Conservation (phyloP, 2,888 invertebrate genomes). For the Drosophila tanythrix region DNA sequence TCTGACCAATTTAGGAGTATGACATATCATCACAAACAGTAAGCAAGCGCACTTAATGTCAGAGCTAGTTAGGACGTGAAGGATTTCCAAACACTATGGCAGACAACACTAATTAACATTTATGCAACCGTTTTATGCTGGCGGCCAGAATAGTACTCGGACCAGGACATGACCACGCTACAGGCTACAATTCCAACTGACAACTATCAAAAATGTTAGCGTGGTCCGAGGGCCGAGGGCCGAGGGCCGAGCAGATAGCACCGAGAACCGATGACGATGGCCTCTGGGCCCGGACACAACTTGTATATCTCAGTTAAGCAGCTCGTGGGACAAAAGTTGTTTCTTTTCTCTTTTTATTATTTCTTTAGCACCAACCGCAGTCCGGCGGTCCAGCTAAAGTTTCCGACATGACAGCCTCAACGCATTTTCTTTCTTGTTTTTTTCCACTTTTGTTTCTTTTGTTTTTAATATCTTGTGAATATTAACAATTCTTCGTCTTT, state of each 20-base stretch:
- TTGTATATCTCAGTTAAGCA: conserved; percentile 63
- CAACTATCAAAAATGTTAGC: conserved; percentile 6
- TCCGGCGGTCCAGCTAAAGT: conserved; percentile 5
- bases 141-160: background rate
- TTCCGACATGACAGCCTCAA: conserved; percentile 9
- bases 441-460: background rate
- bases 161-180: conserved; percentile 6
- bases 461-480: background rate
- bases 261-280: conserved; percentile 2
- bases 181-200: background rate
- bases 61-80: background rate
- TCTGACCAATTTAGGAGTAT: background rate
- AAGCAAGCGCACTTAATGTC: background rate
- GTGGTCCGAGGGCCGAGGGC: background rate
- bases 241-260: background rate
- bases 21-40: background rate
- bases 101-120: conserved; percentile 6
- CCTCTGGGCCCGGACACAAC: conserved; percentile 4
- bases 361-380: background rate
- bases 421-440: conserved; percentile 7
- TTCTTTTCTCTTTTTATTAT: background rate
- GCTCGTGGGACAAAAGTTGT: conserved; percentile 47
- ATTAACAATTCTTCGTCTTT: background rate
- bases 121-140: background rate
- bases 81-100: background rate